Evolutionary conservation across 2,888 invertebrate genomes (phyloP).

Genomic region (Epistrophe eligans): DNA sequence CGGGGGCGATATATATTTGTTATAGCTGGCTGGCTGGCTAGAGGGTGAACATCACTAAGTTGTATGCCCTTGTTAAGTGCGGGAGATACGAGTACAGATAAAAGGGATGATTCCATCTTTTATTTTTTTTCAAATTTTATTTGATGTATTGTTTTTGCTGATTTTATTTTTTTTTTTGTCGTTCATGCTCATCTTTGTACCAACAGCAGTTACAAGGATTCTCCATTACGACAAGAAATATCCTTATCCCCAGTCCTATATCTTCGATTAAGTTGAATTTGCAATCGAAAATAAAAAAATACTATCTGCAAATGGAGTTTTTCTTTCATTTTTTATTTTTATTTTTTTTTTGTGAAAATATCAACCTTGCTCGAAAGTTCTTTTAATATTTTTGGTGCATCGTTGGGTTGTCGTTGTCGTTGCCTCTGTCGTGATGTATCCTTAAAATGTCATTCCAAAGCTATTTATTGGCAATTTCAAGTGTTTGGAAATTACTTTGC

Average conservation of each 20-base stretch:
- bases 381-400: conserved; percentile 68
- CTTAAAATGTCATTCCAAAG: conserved; percentile 57
- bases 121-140: conserved; percentile 31
- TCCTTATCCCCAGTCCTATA: conserved; percentile 25
- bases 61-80: conserved; percentile 36
- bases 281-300: conserved; percentile 21
- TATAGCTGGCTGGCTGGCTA: conserved; percentile 8
- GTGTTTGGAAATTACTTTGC: conserved; percentile 58
- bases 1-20: conserved; percentile 29
- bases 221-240: conserved; percentile 57
- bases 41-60: conserved; percentile 46
- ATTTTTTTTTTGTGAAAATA: conserved; percentile 21
- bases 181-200: conserved; percentile 19
- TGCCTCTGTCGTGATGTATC: conserved; percentile 36
- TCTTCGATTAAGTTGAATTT: conserved; percentile 45
- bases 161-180: not conserved
- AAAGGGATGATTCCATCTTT: conserved; percentile 71
- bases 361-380: conserved; percentile 36
- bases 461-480: conserved; percentile 70
- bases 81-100: conserved; percentile 40
- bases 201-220: conserved; percentile 63
- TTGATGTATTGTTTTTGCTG: conserved; percentile 51
- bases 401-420: conserved; percentile 12
- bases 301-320: conserved; percentile 22
- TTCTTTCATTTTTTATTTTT: conserved; percentile 6